These are phyloP conservation scores for Echeneis naucrates DNA, from an alignment of 2,797 vertebrate genomes.

Conservation along the genomic window DNA sequence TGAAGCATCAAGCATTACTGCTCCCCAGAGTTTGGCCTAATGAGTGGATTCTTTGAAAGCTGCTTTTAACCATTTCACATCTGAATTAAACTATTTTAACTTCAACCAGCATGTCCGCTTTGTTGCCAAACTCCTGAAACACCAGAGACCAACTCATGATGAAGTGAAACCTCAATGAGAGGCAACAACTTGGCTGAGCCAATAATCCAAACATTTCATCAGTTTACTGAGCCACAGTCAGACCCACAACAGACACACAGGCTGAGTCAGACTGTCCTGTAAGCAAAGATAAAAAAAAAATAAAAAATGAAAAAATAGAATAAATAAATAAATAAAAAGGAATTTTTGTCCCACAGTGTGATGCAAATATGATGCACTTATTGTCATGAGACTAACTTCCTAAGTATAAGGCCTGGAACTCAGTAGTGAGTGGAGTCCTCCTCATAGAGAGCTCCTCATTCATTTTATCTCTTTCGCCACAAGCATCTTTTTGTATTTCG, in stretches of 20 bases:
- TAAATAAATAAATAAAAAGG: too few species aligned
- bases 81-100: slow-evolving; percentile 12
- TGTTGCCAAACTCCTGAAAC: background rate
- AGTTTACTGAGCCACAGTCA: slow-evolving; percentile 18
- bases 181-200: background rate
- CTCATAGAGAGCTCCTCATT: slow-evolving; percentile 8
- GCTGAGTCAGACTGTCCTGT: slow-evolving; percentile 12
- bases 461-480: slow-evolving; percentile 27
- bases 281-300: slow-evolving; percentile 3
- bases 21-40: slow-evolving; percentile 18
- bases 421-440: slow-evolving; percentile 1
- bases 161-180: slow-evolving; percentile 14
- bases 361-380: background rate
- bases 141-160: background rate
- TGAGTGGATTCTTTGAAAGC: slow-evolving; percentile 20
- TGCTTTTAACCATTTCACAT: slow-evolving; percentile 26
- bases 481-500: slow-evolving; percentile 24
- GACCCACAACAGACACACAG: background rate
- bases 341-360: too few species aligned
- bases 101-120: background rate
- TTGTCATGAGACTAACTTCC: slow-evolving; percentile 5
- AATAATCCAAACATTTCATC: slow-evolving; percentile 22
- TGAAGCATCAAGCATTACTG: slow-evolving; percentile 31
- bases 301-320: too few species aligned
- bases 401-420: slow-evolving; percentile 7